Percentiles rank a stretch among this genome's conserved stretches.
Evolutionary conservation across 2,888 invertebrate genomes (phyloP).

Genomic region (Megaustenia siamemsis): DNA sequence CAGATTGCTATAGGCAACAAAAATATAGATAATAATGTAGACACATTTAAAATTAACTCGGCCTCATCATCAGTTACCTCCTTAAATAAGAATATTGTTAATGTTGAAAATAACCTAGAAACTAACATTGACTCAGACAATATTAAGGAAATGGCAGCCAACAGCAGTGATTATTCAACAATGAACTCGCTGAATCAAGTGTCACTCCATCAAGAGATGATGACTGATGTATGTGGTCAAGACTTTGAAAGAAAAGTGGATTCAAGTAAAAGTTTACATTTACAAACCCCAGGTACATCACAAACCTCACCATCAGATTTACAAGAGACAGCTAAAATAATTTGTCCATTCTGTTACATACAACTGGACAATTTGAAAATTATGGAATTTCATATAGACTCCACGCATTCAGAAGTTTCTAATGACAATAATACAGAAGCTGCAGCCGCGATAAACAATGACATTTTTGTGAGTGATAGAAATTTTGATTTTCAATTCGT

Average conservation of each 20-base stretch:
- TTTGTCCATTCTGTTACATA: constrained; percentile 38
- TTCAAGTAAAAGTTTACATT: background rate
- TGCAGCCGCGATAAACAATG: background rate
- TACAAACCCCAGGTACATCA: background rate
- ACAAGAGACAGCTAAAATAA: background rate
- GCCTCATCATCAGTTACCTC: too few species aligned
- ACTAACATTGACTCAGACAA: background rate
- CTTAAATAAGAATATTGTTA: background rate
- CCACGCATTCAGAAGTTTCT: constrained; percentile 12
- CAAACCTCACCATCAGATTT: background rate
- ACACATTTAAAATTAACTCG: background rate
- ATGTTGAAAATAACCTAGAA: background rate
- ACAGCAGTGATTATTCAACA: background rate
- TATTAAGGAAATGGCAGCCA: background rate
- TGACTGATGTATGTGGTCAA: background rate
- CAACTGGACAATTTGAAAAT: background rate
- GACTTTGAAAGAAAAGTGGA: background rate
- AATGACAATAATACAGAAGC: background rate
- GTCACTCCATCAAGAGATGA: background rate
- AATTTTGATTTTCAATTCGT: constrained; percentile 11
- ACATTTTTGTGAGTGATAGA: background rate
- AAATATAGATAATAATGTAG: background rate
- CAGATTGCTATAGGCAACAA: background rate
- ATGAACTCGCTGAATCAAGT: background rate
- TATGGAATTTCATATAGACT: constrained; percentile 33